These are phyloP conservation scores for Pangasianodon hypophthalmus DNA, from an alignment of 2,113 vertebrate genomes.

Conservation along the genomic window DNA sequence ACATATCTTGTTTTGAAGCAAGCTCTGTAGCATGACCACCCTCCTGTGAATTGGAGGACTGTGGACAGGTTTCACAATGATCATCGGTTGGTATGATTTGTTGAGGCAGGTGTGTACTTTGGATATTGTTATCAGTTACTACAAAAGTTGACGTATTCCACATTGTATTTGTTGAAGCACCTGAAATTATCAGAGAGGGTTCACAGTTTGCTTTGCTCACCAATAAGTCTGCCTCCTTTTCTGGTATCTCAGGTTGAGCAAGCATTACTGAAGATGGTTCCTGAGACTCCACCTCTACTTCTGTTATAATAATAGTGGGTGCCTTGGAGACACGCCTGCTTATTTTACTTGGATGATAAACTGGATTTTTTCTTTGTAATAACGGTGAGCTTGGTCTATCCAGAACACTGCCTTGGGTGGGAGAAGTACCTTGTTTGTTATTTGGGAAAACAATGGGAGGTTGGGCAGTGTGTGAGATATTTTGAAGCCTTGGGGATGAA, in stretches of 20 bases:
- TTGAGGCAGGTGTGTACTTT: not conserved
- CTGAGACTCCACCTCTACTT: slow-evolving; percentile 13
- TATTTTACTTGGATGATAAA: slow-evolving; percentile 22
- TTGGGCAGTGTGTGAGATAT: not conserved
- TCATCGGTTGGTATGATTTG: slow-evolving; percentile 28
- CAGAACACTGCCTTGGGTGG: not conserved
- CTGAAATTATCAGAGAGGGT: not conserved
- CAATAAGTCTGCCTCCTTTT: not conserved
- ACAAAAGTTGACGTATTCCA: not conserved
- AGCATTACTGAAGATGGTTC: not conserved
- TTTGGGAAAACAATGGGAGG: slow-evolving; percentile 9
- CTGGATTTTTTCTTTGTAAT: not conserved
- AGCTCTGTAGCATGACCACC: not conserved
- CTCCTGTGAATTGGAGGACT: slow-evolving; percentile 38
- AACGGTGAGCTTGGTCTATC: not conserved
- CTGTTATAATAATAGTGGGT: slow-evolving; percentile 22
- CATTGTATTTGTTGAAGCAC: not conserved
- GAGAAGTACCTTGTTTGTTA: not conserved
- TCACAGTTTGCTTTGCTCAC: not conserved
- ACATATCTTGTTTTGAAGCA: not conserved
- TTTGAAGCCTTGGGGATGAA: not conserved
- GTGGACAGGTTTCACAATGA: slow-evolving; percentile 6
- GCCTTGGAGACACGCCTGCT: slow-evolving; percentile 9
- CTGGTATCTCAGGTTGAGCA: not conserved
- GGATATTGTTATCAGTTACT: not conserved